Evolutionary conservation across 2,113 vertebrate genomes (phyloP), one percentile per base, ranked within the genome.

Genomic region (Coptodon rendalli): DNA sequence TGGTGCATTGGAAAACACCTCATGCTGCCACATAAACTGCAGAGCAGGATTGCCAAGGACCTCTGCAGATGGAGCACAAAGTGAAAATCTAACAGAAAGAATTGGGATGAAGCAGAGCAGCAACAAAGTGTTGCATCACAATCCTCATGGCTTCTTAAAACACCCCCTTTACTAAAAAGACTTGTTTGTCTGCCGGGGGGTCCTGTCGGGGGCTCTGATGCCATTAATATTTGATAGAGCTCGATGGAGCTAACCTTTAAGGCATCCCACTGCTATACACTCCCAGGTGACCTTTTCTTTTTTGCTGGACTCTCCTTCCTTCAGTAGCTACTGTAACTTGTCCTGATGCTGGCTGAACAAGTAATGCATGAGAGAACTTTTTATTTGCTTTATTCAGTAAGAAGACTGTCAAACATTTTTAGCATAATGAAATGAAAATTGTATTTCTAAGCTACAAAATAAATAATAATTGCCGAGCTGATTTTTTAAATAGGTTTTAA

Each of bases 211-310:
- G 81, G 80, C 89, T 82, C 73, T 54, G 83, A 63, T 87, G 91
- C 84, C 91, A 86, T 96, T 95, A 94, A 94, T 94, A 92, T 96
- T 94, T 94, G 94, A 96, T 95, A 84, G 85, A 86, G 88, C 83
- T 63, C 34, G 83, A 93, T 92, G 91, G 89, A 85, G 66, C 84
- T 94, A 94, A 96, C 95, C 95, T 96, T 96, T 95, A 94, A 90
- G 82, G 89, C 79, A 82, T 94, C 91, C 91, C 85, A 84, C 87
- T 80, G 91, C 90, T 91, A 84, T 53, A 80, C 82, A 78, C 82
- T 90, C 90, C 83, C 88, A 29, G 59, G 34, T 94, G 95, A 95
- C 95, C 94, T 96, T 96, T 95, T 91, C 80, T 84, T 86, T 89
- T 82, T 68, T 63, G 87, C 83, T 16, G 43, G 81, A 92, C 87